These are phyloP conservation scores for Agonum fuliginosum DNA, from an alignment of 2,888 invertebrate genomes.

Conservation along the genomic window DNA sequence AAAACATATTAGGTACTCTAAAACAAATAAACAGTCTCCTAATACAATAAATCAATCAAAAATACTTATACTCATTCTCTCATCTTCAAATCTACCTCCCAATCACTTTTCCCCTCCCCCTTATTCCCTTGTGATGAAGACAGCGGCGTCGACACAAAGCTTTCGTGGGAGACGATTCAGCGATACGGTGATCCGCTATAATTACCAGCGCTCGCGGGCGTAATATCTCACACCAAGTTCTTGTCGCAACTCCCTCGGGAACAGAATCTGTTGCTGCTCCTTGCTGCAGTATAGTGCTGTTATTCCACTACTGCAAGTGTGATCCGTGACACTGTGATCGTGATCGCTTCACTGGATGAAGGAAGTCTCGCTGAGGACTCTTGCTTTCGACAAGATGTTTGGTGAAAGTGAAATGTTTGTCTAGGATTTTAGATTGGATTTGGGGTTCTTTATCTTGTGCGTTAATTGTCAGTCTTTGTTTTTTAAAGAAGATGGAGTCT, in stretches of 20 bases:
- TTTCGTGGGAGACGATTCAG: background rate
- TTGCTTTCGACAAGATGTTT: constrained; percentile 39
- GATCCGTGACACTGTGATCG: background rate
- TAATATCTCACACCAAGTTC: constrained; percentile 46
- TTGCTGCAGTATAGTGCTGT: too few relatives aligned
- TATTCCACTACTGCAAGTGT: too few relatives aligned
- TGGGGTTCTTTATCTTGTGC: background rate
- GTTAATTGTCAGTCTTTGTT: constrained; percentile 23
- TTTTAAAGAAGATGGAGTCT: background rate
- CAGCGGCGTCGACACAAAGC: background rate
- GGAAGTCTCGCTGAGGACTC: constrained; percentile 28
- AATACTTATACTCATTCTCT: too few relatives aligned
- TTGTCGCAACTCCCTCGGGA: constrained; percentile 6
- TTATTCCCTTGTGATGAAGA: background rate
- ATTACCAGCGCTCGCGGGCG: constrained; percentile 43
- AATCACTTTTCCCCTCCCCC: too few relatives aligned
- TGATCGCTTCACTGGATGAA: background rate
- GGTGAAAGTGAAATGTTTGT: constrained; percentile 39
- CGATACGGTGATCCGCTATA: constrained; percentile 46
- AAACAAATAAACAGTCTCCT: background rate
- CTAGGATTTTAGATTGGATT: constrained; percentile 36
- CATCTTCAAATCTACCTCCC: background rate
- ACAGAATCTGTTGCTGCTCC: constrained; percentile 30
- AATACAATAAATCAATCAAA: background rate
- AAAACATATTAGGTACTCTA: background rate